These are phyloP conservation scores for Falco concolor DNA, from an alignment of 2,797 vertebrate species.

Conservation along the genomic window DNA sequence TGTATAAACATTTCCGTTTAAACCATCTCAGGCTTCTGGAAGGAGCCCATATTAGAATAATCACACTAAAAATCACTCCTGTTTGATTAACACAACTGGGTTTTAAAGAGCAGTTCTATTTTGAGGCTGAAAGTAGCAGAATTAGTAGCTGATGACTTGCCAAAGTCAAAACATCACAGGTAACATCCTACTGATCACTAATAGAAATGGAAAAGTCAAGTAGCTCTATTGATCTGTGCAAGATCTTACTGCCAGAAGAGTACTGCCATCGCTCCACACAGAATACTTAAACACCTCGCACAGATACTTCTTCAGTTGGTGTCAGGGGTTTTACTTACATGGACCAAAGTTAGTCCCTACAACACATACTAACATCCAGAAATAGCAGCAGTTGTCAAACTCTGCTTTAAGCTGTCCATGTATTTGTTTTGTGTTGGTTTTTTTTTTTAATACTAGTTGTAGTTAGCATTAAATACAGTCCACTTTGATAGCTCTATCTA, in stretches of 20 bases:
- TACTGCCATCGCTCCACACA: neutral
- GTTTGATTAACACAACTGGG: neutral
- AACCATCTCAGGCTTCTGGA: neutral
- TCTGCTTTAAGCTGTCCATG: neutral
- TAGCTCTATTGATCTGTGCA: neutral
- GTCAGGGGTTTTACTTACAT: neutral
- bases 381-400: neutral
- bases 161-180: neutral
- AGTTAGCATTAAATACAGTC: neutral
- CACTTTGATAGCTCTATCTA: neutral
- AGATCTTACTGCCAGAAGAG: neutral
- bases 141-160: neutral
- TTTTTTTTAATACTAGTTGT: neutral
- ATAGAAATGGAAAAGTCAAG: neutral
- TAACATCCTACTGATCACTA: neutral
- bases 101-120: neutral
- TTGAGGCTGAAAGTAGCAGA: neutral
- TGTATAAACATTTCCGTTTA: neutral
- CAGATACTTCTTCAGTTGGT: neutral
- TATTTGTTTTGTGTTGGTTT: too few species aligned
- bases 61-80: neutral
- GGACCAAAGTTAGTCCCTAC: neutral
- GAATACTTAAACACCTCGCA: neutral
- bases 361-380: neutral
- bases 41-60: neutral